Conservation (phyloP, 2,113 vertebrate species). For the Butorides virescens region DNA sequence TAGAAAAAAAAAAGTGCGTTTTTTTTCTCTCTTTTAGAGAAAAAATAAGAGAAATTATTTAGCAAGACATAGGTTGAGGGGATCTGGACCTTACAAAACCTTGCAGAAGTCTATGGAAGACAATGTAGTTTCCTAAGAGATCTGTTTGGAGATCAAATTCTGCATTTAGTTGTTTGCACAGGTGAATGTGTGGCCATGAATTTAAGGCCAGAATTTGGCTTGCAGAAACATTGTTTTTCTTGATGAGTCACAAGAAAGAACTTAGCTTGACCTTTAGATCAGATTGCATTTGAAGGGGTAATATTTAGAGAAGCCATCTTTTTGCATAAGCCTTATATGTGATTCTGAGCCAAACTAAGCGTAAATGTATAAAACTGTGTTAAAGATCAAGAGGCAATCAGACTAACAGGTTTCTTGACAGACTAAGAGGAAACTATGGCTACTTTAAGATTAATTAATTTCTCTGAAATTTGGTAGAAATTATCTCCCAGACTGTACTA, state of each 20-base stretch:
- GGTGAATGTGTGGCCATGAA: neutral
- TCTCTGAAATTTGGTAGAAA: neutral
- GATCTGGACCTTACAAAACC: neutral
- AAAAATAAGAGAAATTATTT: neutral
- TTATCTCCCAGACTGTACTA: neutral
- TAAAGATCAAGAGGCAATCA: neutral
- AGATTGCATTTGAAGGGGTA: neutral
- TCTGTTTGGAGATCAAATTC: neutral
- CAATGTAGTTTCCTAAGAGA: neutral
- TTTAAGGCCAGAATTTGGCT: neutral
- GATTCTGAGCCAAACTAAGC: neutral
- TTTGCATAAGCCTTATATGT: neutral
- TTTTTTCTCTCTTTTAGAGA: neutral
- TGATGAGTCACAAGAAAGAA: conserved; percentile 28
- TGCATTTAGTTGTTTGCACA: neutral
- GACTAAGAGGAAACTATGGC: neutral
- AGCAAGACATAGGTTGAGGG: neutral
- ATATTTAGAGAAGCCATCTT: neutral
- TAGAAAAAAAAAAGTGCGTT: neutral
- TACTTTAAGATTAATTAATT: neutral
- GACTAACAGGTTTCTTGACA: neutral
- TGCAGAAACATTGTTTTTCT: neutral
- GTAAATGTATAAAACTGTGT: neutral
- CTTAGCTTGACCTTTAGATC: neutral
- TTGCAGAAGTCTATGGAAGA: neutral